These are phyloP conservation scores for Polymixis flavicincta DNA, from an alignment of 2,888 invertebrate species.

Conservation along the genomic window DNA sequence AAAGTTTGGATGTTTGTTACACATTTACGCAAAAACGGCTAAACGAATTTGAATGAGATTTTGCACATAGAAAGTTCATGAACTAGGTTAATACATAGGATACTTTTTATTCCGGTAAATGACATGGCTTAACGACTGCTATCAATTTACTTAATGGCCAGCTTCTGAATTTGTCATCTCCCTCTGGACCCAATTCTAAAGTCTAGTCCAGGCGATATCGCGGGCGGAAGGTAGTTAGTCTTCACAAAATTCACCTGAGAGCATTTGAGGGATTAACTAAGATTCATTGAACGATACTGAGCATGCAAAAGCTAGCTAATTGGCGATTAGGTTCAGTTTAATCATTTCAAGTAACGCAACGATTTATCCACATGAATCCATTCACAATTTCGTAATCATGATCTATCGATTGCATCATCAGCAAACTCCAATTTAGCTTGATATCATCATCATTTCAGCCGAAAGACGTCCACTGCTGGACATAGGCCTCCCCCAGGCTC, in stretches of 20 bases:
- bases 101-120: too few species aligned
- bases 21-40: background rate
- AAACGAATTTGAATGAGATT: background rate
- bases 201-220: too few species aligned
- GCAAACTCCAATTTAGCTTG: background rate
- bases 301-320: background rate
- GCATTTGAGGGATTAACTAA: background rate
- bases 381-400: background rate
- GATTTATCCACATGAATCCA: background rate
- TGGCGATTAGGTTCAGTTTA: background rate
- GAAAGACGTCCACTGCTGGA: too few species aligned
- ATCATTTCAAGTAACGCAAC: background rate
- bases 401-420: background rate
- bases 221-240: too few species aligned
- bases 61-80: too few species aligned
- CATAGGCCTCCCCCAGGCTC: too few species aligned
- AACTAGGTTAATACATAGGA: too few species aligned
- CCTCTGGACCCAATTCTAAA: too few species aligned
- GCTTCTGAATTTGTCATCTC: too few species aligned
- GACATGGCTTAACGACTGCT: too few species aligned
- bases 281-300: constrained; percentile 4
- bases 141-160: too few species aligned
- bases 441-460: too few species aligned
- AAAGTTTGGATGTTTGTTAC: background rate
- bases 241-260: background rate